These are phyloP conservation scores for Neosilurus hyrtlii DNA, from an alignment of 2,797 vertebrate species.

Conservation along the genomic window DNA sequence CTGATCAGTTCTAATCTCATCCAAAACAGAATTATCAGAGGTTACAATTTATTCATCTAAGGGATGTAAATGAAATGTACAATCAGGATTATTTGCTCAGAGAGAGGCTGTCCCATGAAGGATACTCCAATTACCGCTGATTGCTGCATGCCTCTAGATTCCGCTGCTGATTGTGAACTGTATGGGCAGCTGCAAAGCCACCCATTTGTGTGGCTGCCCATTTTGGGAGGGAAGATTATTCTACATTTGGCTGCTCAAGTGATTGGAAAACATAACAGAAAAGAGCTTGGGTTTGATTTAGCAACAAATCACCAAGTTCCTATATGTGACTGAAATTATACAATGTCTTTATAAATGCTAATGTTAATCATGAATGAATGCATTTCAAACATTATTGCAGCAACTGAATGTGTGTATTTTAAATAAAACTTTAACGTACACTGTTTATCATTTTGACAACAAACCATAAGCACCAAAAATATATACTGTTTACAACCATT, in stretches of 20 bases:
- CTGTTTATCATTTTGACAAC: no score
- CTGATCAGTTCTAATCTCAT: constrained; percentile 56
- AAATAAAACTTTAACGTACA: no score
- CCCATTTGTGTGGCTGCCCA: constrained; percentile 39
- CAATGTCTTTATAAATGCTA: constrained; percentile 13
- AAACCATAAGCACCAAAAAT: not conserved
- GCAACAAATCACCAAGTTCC: constrained; percentile 30
- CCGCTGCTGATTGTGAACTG: constrained; percentile 59
- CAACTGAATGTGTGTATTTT: no score
- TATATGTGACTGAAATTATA: constrained; percentile 12
- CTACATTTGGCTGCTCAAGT: constrained; percentile 28
- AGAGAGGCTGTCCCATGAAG: constrained; percentile 50
- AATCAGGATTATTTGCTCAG: constrained; percentile 50
- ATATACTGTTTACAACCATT: not conserved
- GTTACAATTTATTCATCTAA: constrained; percentile 53
- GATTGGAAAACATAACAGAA: constrained; percentile 35
- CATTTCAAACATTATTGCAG: constrained; percentile 6
- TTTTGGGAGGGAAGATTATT: constrained; percentile 8
- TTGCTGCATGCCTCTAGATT: constrained; percentile 61
- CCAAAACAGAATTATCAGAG: constrained; percentile 57
- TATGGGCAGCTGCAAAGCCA: constrained; percentile 45
- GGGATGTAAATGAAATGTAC: constrained; percentile 57
- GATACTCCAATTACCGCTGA: constrained; percentile 63
- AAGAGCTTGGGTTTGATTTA: constrained; percentile 25
- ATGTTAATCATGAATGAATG: constrained; percentile 29